These are phyloP conservation scores for Alitta virens DNA, from an alignment of 2,888 invertebrate genomes.

Conservation along the genomic window DNA sequence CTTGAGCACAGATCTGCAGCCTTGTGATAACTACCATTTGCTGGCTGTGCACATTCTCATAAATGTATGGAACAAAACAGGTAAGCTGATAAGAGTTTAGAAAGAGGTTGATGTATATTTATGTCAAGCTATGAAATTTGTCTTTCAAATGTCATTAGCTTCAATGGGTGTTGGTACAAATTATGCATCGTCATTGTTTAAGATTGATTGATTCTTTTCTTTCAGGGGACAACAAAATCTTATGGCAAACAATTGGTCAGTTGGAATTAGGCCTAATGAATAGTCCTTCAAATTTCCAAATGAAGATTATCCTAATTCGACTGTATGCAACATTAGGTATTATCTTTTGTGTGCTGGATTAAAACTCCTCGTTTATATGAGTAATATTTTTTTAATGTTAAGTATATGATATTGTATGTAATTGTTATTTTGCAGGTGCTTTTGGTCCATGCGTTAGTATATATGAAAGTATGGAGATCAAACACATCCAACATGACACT, in stretches of 20 bases:
- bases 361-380: too few relatives aligned
- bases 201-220: neutral
- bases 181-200: neutral
- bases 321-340: conserved; percentile 75
- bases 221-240: conserved; percentile 46
- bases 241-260: conserved; percentile 62
- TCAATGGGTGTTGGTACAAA: too few relatives aligned
- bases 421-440: conserved; percentile 65
- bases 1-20: conserved; percentile 59
- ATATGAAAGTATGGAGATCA: conserved; percentile 80
- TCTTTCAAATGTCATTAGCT: too few relatives aligned
- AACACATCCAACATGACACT: conserved; percentile 90
- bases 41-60: conserved; percentile 73
- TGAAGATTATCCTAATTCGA: conserved; percentile 79
- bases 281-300: conserved; percentile 85
- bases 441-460: conserved; percentile 71
- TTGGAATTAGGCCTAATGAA: conserved; percentile 72
- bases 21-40: conserved; percentile 74
- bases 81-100: conserved; percentile 53
- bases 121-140: too few relatives aligned
- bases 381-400: too few relatives aligned
- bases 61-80: conserved; percentile 61
- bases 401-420: too few relatives aligned
- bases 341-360: neutral
- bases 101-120: too few relatives aligned